Conservation (phyloP, 2,797 vertebrate species). For the Tokudaia tokunoshimensis region DNA sequence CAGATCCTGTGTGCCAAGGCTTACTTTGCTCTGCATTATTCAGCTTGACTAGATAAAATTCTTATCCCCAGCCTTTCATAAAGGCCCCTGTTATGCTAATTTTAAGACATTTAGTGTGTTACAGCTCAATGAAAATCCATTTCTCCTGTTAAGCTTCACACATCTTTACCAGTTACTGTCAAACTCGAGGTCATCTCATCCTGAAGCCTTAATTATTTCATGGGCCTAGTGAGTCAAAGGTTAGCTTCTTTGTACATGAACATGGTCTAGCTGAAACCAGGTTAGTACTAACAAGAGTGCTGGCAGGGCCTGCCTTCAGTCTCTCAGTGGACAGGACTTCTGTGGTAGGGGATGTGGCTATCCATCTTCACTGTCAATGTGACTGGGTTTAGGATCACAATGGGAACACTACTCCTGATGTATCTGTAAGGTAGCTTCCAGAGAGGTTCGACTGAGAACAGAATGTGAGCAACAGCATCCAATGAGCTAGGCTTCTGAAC, state of each 20-base stretch:
- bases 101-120: background rate
- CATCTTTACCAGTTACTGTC: background rate
- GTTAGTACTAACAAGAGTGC: background rate
- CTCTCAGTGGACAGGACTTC: background rate
- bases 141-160: background rate
- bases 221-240: background rate
- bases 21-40: background rate
- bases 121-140: background rate
- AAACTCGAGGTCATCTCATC: background rate
- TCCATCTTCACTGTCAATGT: background rate
- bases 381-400: background rate
- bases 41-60: background rate
- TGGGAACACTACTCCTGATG: background rate
- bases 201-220: background rate
- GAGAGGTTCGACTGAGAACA: background rate
- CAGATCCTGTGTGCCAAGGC: background rate
- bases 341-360: background rate
- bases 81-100: background rate
- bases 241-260: fast-evolving
- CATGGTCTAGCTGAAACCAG: background rate
- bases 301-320: background rate
- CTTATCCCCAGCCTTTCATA: background rate
- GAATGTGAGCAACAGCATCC: background rate
- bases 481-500: background rate
- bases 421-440: background rate